Evolutionary conservation across 2,797 vertebrate genomes (phyloP), one percentile per base, ranked within the genome.

Genomic region (Hyperoplus lanceolatus): DNA sequence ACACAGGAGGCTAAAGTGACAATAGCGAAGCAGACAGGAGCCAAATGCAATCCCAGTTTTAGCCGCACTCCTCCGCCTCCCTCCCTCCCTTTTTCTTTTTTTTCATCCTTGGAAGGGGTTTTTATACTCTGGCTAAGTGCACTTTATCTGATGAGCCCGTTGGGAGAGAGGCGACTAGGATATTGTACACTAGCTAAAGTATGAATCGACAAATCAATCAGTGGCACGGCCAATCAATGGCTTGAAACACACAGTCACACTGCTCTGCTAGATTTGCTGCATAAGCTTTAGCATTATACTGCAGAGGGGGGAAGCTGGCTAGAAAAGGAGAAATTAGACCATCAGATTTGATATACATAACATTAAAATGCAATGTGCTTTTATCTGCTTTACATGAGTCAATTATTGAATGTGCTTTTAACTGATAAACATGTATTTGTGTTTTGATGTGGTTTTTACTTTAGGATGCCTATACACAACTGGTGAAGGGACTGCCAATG

Each of bases 141-240:
- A 93, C 90, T 93, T 90, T 91, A 85, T 90, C 87, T 91, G 90
- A 94, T 93, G 92, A 93, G 91, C 74, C 66, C 29, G 77, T 60
- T 41, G 66, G 83, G 62, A 80, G 82, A 77, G 82, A 77, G 80
- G 70, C 73, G 67, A 70, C 75, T 62, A 65, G 71, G 87, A 84
- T 78, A 83, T 85, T 85, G 83, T 81, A 68, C 79, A 53, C 84
- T 29, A 66, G 91, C 85, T 82, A 77, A 81, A 81, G 82, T 79
- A 90, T 84, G 86, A 91, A 90, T 89, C 83, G 89, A 90, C 87
- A 72, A 90, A 93, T 93, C 90, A 92, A 89, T 93, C 89, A 84
- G 72, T 84, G 82, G 14, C 49, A 11, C 42, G n/a, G 80, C 69
- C 88, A 82, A 88, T 92, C 90, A 87, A 77, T 92, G 90, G 80